Evolutionary conservation across 1,140 invertebrate species (phyloP), one percentile per base, ranked within the genome.

Genomic region (Psix sp.): DNA sequence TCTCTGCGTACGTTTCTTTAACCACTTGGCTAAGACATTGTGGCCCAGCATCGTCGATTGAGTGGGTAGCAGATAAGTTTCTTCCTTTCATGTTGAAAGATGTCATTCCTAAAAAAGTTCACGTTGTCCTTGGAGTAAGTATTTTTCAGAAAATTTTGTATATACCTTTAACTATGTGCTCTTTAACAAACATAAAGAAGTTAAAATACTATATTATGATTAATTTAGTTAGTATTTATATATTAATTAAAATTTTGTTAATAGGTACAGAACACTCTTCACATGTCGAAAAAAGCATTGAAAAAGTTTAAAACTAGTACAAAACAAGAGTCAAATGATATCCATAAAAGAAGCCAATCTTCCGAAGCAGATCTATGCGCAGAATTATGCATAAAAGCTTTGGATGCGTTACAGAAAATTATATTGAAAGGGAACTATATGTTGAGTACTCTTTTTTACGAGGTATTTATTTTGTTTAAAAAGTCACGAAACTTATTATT

Each of bases 231-330:
- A n/a, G n/a, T n/a, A n/a, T n/a, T n/a, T n/a, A n/a, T n/a, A n/a
- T n/a, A n/a, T n/a, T n/a, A n/a, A n/a, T n/a, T n/a, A n/a, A n/a
- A n/a, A 29, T 51, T 51, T 24, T 20, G 18, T 43, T 18, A 20
- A 42, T 24, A 83, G 81, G 38, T 74, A n/a, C 79, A 79, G 48
- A 82, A 82, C 56, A 74, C 73, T 0, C 54, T 79, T 16, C 66
- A 79, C 59, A 76, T 80, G 45, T 82, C 84, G 2, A 83, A 79
- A 52, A 79, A 74, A 33, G 77, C 77, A 3, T 17, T 75, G 1
- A 86, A 81, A 46, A 78, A 79, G 40, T 67, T 77, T 0, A 79
- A 77, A 71, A 54, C 77, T 13, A 35, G 5, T 35, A 1, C 2
- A 11, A 35, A 13, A 1, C 2, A 2, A 5, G 33, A 35, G n/a